Conservation (phyloP, 1,140 invertebrate species). For the Drosophila repleta region DNA sequence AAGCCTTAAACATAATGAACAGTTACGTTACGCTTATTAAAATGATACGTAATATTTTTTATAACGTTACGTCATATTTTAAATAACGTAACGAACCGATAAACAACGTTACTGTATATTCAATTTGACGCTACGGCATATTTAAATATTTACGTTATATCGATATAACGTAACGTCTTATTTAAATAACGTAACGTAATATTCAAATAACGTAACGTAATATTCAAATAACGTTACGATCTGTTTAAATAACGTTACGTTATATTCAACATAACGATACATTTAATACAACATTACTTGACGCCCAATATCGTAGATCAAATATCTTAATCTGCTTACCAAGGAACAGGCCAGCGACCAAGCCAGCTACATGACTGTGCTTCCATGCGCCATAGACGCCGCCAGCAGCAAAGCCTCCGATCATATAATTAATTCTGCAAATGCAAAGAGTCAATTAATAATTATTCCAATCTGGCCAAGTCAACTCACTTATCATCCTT, state of each 20-base stretch:
- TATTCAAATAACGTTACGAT: no score
- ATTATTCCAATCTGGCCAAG: not conserved
- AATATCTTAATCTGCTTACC: conserved; percentile 32
- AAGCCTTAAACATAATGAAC: no score
- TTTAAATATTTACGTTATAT: not conserved
- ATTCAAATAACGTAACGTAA: no score
- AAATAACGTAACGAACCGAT: not conserved
- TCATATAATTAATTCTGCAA: conserved; percentile 85
- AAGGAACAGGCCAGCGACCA: conserved; percentile 64
- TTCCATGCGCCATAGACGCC: conserved; percentile 86
- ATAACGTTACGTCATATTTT: no score
- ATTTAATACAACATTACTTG: conserved; percentile 20
- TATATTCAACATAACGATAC: no score
- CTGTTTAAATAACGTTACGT: no score
- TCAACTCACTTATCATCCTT: conserved; percentile 86
- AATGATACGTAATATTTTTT: no score
- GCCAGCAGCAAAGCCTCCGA: conserved; percentile 86
- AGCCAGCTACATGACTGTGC: conserved; percentile 65
- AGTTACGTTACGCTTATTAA: conserved; percentile 2
- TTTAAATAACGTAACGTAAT: no score
- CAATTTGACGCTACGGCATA: no score
- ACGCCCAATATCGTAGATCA: no score
- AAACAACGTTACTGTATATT: not conserved
- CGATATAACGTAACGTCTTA: conserved; percentile 28
- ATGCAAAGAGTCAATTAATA: not conserved